Conservation (phyloP, 2,888 invertebrate species). For the Lepidochrysops patricia region DNA sequence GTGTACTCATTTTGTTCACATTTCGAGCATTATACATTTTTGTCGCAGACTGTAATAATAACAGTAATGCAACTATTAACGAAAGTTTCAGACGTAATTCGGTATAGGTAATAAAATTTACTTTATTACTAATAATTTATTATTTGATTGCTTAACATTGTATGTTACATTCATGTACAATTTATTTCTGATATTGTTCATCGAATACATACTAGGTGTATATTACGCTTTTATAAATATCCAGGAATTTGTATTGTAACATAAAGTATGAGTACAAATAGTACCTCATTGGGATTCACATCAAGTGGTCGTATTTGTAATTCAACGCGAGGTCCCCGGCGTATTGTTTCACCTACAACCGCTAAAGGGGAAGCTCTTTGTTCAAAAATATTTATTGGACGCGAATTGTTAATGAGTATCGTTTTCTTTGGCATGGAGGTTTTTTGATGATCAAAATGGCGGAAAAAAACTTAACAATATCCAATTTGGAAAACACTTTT, state of each 20-base stretch:
- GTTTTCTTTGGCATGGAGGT: constrained; percentile 19
- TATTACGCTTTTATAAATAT: neutral
- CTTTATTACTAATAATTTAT: too few relatives aligned
- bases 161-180: neutral
- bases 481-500: neutral
- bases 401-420: constrained; percentile 34
- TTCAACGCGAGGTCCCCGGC: constrained; percentile 58
- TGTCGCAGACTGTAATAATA: constrained; percentile 15
- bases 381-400: constrained; percentile 35
- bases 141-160: too few relatives aligned
- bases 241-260: neutral
- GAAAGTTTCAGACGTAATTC: neutral
- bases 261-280: constrained; percentile 31
- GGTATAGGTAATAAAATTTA: too few relatives aligned
- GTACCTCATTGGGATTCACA: constrained; percentile 63
- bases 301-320: constrained; percentile 67
- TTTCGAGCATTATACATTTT: constrained; percentile 1
- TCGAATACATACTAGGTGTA: neutral
- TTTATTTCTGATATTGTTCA: neutral
- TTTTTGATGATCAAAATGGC: neutral
- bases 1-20: neutral
- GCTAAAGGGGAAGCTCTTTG: constrained; percentile 38
- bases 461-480: neutral
- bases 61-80: neutral
- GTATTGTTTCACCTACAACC: constrained; percentile 64